Evolutionary conservation across 2,888 invertebrate species (phyloP).

Genomic region (Ophion slaviceki): DNA sequence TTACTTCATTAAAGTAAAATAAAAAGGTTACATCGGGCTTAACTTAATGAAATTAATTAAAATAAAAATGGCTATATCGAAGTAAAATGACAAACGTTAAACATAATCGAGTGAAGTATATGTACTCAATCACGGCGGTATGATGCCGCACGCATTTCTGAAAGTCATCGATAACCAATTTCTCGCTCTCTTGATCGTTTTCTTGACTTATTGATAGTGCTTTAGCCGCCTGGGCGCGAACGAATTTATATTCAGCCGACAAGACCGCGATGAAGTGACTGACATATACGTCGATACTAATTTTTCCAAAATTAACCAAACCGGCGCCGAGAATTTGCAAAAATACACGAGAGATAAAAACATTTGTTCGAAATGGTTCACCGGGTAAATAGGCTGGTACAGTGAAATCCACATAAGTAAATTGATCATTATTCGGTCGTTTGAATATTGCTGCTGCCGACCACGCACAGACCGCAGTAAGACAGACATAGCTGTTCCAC

Average conservation of each 20-base stretch:
- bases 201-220: slow-evolving; percentile 50
- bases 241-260: slow-evolving; percentile 71
- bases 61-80: no score
- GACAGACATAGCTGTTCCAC: slow-evolving; percentile 62
- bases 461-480: slow-evolving; percentile 61
- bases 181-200: neutral
- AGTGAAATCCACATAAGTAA: slow-evolving; percentile 68
- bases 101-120: neutral
- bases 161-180: slow-evolving; percentile 1
- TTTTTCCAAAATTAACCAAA: slow-evolving; percentile 65
- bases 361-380: slow-evolving; percentile 46
- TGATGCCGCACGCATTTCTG: slow-evolving; percentile 49
- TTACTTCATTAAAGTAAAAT: no score
- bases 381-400: slow-evolving; percentile 68
- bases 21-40: no score
- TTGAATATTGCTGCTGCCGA: slow-evolving; percentile 48
- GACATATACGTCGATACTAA: slow-evolving; percentile 70
- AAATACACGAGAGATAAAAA: slow-evolving; percentile 60
- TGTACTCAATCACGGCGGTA: slow-evolving; percentile 41
- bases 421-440: slow-evolving; percentile 47
- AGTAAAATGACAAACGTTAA: neutral
- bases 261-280: slow-evolving; percentile 69
- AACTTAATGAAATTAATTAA: no score
- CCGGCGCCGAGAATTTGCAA: slow-evolving; percentile 55
- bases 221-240: slow-evolving; percentile 53